Evolutionary conservation across 2,113 vertebrate species (phyloP).

Genomic region (Narcine bancroftii): DNA sequence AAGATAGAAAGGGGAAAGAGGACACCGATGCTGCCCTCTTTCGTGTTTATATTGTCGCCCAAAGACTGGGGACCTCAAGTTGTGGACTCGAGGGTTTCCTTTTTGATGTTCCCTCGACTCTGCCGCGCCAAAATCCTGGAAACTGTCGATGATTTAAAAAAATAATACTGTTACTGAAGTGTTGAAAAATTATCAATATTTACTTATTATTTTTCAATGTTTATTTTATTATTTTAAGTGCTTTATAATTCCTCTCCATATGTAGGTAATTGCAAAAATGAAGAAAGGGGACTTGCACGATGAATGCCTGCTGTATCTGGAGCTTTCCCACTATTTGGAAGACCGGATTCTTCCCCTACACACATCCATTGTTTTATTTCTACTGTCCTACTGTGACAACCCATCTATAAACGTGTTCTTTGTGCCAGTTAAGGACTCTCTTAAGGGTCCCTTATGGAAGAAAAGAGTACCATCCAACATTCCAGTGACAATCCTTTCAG

Average conservation of each 20-base stretch:
- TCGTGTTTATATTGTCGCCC: background rate
- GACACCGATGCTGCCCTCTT: no score
- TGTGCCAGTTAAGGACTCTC: conserved; percentile 50
- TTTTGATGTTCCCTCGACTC: background rate
- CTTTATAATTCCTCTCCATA: conserved; percentile 47
- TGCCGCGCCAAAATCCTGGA: no score
- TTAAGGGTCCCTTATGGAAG: conserved; percentile 45
- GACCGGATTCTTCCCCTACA: conserved; percentile 71
- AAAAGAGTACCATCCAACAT: conserved; percentile 43
- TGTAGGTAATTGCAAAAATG: conserved; percentile 54
- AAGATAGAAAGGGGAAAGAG: background rate
- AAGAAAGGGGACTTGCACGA: conserved; percentile 48
- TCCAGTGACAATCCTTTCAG: conserved; percentile 53
- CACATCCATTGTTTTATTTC: conserved; percentile 75
- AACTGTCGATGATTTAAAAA: no score
- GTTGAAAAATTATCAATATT: background rate
- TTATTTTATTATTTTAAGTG: background rate
- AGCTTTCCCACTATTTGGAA: conserved; percentile 52
- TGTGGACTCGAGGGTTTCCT: background rate
- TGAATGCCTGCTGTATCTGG: conserved; percentile 72
- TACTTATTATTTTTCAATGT: background rate
- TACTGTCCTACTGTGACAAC: conserved; percentile 85
- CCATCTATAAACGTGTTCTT: conserved; percentile 70
- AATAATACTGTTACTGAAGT: background rate
- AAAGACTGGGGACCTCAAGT: background rate